These are phyloP conservation scores for Eurois occulta DNA, from an alignment of 2,888 invertebrate genomes.

Conservation along the genomic window DNA sequence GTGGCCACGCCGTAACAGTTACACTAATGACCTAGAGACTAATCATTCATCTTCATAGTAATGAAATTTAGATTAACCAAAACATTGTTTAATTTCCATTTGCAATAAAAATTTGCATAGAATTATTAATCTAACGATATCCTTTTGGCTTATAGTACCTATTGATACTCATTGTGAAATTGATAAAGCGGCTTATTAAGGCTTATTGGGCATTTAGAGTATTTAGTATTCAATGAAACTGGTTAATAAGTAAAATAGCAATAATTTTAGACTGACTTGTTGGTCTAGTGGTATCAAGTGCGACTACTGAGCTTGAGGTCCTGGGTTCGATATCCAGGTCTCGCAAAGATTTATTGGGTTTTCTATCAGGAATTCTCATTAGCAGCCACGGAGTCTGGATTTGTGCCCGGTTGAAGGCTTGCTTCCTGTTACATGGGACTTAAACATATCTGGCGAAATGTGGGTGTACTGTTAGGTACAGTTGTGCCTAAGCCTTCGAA, in stretches of 20 bases:
- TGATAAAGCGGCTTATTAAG: constrained; percentile 15
- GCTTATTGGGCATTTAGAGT: constrained; percentile 1
- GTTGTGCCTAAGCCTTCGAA: no score
- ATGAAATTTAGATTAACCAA: constrained; percentile 65
- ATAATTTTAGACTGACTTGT: not conserved
- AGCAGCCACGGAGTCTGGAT: no score
- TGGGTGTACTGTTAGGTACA: no score
- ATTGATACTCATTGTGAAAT: constrained; percentile 34
- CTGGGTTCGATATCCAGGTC: no score
- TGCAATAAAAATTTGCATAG: constrained; percentile 39
- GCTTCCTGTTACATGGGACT: no score
- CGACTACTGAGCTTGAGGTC: no score
- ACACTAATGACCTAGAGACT: constrained; percentile 60
- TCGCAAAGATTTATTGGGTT: no score
- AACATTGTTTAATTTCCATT: constrained; percentile 61
- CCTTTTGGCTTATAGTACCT: constrained; percentile 1
- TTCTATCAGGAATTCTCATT: no score
- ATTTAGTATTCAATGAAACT: constrained; percentile 10
- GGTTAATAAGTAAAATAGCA: not conserved
- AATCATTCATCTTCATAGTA: constrained; percentile 63
- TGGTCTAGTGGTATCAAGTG: no score
- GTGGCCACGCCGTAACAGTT: constrained; percentile 23
- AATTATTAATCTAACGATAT: constrained; percentile 20
- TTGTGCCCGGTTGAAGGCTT: no score
- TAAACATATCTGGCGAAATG: no score